phyloP scores from a whole-genome alignment of 2,888 invertebrate genomes.

The Himalopsyche japonica region DNA sequence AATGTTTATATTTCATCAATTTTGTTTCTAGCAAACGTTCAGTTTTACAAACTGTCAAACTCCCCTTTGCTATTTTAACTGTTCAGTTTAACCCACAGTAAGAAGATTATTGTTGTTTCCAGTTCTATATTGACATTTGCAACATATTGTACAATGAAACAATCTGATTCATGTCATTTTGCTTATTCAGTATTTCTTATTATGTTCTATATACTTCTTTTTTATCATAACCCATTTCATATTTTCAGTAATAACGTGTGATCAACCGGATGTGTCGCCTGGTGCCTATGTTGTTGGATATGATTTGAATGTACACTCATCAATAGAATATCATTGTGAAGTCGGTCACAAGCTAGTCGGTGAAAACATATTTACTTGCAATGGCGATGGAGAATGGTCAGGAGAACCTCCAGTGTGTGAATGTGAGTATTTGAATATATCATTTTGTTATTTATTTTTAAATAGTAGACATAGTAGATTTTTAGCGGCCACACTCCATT shows the following conservation, averaged over 20 bases:
- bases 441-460: not conserved
- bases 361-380: constrained; percentile 70
- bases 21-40: not conserved
- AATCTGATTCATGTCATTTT: not conserved
- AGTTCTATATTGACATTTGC: too few species aligned
- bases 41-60: not conserved
- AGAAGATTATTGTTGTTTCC: too few species aligned
- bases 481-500: too few species aligned
- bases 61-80: too few species aligned
- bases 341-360: constrained; percentile 80
- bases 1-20: not conserved
- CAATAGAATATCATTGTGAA: constrained; percentile 87
- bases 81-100: too few species aligned
- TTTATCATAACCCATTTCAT: constrained; percentile 13
- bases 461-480: too few species aligned
- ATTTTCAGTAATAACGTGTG: constrained; percentile 78
- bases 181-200: not conserved
- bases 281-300: constrained; percentile 88
- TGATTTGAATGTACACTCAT: constrained; percentile 86
- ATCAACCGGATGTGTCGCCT: constrained; percentile 82
- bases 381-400: constrained; percentile 81
- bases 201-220: not conserved
- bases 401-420: constrained; percentile 80
- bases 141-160: too few species aligned
- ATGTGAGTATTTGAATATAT: constrained; percentile 61